These are phyloP conservation scores for Agrochola litura DNA, from an alignment of 2,888 invertebrate species.

Conservation along the genomic window DNA sequence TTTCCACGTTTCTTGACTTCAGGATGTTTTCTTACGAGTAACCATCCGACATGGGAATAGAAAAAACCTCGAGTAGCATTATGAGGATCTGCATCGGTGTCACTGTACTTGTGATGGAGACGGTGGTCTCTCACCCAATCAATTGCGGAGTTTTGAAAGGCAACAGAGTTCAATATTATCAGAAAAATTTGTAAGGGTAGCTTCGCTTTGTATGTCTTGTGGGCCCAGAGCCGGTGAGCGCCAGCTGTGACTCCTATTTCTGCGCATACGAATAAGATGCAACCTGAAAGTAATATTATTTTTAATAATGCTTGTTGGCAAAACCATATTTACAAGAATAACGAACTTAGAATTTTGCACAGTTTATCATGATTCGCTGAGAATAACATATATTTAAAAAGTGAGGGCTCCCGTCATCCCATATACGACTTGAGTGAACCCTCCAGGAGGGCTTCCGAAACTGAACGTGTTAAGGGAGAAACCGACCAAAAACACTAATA, in stretches of 20 bases:
- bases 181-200: constrained; percentile 74
- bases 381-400: no score
- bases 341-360: no score
- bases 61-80: constrained; percentile 95
- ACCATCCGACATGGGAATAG: constrained; percentile 96
- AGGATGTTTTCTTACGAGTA: constrained; percentile 94
- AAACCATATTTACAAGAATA: no score
- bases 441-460: no score
- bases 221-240: constrained; percentile 76
- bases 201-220: constrained; percentile 75
- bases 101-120: constrained; percentile 93
- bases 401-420: no score
- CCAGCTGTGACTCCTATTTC: constrained; percentile 76
- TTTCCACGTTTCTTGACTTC: constrained; percentile 93
- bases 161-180: constrained; percentile 73
- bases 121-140: constrained; percentile 92
- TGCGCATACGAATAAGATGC: constrained; percentile 61
- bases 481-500: no score
- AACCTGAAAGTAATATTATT: constrained; percentile 46
- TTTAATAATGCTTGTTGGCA: neutral
- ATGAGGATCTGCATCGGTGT: constrained; percentile 90
- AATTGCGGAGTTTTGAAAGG: constrained; percentile 88
- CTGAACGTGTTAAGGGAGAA: no score
- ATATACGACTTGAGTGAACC: no score
- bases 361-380: no score